These are phyloP conservation scores for Caranx melampygus DNA, from an alignment of 2,113 vertebrate genomes.

Conservation along the genomic window DNA sequence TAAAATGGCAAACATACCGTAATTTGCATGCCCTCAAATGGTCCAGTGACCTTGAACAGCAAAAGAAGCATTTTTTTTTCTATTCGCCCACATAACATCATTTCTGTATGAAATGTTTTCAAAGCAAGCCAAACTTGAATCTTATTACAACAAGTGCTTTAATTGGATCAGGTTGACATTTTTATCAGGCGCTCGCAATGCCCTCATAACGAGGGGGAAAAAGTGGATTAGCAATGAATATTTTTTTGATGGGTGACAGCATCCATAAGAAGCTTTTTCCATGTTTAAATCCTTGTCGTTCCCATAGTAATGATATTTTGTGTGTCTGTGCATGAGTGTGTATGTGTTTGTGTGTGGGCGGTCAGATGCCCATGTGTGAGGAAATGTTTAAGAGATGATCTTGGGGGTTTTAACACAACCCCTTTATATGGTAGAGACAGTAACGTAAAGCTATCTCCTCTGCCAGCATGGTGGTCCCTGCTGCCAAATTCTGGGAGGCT, in stretches of 20 bases:
- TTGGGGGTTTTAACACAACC: conserved; percentile 75
- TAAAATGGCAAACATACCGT: conserved; percentile 19
- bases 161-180: conserved; percentile 82
- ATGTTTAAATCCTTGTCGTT: conserved; percentile 77
- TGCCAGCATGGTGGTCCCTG: conserved; percentile 59
- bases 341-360: conserved; percentile 68
- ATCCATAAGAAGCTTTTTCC: conserved; percentile 77
- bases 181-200: conserved; percentile 80
- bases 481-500: conserved; percentile 74
- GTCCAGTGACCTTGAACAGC: conserved; percentile 60
- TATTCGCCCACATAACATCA: conserved; percentile 51
- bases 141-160: conserved; percentile 76
- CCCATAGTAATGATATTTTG: conserved; percentile 79
- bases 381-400: conserved; percentile 81
- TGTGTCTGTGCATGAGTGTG: conserved; percentile 51
- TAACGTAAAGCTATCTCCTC: conserved; percentile 74
- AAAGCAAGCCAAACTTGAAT: conserved; percentile 74
- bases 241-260: conserved; percentile 81
- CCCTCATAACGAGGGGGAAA: conserved; percentile 70
- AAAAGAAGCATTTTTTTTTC: not conserved
- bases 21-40: conserved; percentile 38
- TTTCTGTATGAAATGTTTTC: conserved; percentile 66
- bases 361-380: conserved; percentile 82
- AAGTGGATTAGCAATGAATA: conserved; percentile 78
- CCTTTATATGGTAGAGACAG: conserved; percentile 70